These are phyloP conservation scores for Anoplophora glabripennis DNA, from an alignment of 1,140 invertebrate genomes.

Conservation along the genomic window DNA sequence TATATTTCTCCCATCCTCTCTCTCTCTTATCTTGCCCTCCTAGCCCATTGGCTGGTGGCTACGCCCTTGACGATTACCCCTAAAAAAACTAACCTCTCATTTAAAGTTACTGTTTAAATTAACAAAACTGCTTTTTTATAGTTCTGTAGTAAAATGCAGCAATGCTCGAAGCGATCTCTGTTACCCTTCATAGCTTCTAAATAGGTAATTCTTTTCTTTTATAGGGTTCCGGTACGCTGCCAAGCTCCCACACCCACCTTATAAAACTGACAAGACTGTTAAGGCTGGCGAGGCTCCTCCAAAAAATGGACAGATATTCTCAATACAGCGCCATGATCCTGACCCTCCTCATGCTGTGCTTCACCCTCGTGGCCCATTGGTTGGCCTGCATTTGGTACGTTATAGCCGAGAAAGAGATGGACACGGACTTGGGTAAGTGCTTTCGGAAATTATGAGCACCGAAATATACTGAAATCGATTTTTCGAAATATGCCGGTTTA, in stretches of 20 bases:
- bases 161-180: no score
- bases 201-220: slow-evolving; percentile 25
- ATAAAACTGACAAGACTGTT: slow-evolving; percentile 93
- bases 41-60: no score
- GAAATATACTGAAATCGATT: not conserved
- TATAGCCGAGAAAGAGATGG: slow-evolving; percentile 87
- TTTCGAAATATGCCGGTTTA: no score
- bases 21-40: no score
- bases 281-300: slow-evolving; percentile 86
- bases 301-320: slow-evolving; percentile 96
- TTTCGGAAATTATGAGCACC: not conserved
- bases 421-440: slow-evolving; percentile 71
- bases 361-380: slow-evolving; percentile 97
- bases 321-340: slow-evolving; percentile 97
- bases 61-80: no score
- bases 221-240: slow-evolving; percentile 61
- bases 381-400: slow-evolving; percentile 99
- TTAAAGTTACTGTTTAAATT: no score
- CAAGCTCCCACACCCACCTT: slow-evolving; percentile 76
- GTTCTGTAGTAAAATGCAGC: no score
- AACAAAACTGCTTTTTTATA: no score
- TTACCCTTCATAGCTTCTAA: no score
- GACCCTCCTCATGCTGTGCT: slow-evolving; percentile 92
- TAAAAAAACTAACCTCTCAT: no score
- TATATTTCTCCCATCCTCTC: no score